A percentile compares a stretch with the other conserved stretches of the same genome.
Evolutionary conservation across 2,888 invertebrate genomes (phyloP).

Genomic region (Cheilosia impressa): DNA sequence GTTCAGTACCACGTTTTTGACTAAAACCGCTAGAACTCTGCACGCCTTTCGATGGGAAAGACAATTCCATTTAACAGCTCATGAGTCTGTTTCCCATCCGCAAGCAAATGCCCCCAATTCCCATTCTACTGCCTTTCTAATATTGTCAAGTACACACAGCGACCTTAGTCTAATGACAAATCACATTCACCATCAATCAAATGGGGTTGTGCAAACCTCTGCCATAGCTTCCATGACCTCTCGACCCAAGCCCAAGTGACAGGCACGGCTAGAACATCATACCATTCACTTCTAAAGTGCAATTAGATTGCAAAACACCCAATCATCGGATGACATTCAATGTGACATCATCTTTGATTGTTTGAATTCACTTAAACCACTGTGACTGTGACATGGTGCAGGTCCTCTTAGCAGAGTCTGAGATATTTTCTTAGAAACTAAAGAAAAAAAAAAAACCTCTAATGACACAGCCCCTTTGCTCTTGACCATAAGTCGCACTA

Average conservation of each 20-base stretch:
- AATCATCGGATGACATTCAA: constrained; percentile 48
- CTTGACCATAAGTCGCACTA: constrained; percentile 50
- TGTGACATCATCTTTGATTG: constrained; percentile 57
- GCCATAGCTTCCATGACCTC: constrained; percentile 26
- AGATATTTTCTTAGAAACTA: constrained; percentile 36
- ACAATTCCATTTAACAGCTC: too few species aligned
- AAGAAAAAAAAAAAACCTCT: constrained; percentile 1
- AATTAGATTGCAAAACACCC: constrained; percentile 56
- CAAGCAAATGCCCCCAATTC: not conserved
- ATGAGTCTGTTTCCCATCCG: too few species aligned
- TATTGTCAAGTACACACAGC: constrained; percentile 3
- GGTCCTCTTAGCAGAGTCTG: not conserved
- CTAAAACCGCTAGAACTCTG: too few species aligned
- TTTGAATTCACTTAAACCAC: constrained; percentile 6
- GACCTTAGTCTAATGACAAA: constrained; percentile 58
- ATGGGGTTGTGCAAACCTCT: constrained; percentile 25
- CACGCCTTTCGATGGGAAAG: too few species aligned
- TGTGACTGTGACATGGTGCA: constrained; percentile 12
- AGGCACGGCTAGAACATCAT: constrained; percentile 16
- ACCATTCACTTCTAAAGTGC: constrained; percentile 68
- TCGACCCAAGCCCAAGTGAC: constrained; percentile 32
- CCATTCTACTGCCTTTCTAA: constrained; percentile 5
- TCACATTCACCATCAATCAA: constrained; percentile 69
- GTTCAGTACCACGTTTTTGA: too few species aligned
- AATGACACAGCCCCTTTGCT: constrained; percentile 17